Conservation (phyloP, 2,797 vertebrate genomes). For the Artibeus jamaicensis region DNA sequence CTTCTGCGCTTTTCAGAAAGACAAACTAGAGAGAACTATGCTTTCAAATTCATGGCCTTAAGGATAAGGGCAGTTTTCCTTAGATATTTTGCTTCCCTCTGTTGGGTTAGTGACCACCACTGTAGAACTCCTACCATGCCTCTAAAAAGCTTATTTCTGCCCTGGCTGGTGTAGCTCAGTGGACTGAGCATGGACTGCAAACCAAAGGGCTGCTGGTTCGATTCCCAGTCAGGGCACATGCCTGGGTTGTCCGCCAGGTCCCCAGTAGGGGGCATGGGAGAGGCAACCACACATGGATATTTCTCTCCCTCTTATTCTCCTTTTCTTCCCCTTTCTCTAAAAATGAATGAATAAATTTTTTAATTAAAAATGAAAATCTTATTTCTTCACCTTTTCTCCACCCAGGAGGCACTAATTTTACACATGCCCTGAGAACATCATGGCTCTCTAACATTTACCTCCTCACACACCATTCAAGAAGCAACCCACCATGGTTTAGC, state of each 20-base stretch:
- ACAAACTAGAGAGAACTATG: neutral
- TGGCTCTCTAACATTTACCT: rapidly evolving
- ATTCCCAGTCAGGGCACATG: too few species aligned
- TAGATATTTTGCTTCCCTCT: neutral
- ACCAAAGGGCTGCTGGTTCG: too few species aligned
- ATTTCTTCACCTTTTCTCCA: neutral
- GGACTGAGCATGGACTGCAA: too few species aligned
- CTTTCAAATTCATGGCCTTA: neutral
- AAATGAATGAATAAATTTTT: too few species aligned
- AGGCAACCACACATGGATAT: too few species aligned
- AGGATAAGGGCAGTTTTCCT: neutral
- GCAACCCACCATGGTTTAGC: too few species aligned
- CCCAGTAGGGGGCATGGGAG: too few species aligned
- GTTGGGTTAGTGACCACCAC: neutral
- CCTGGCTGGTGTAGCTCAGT: too few species aligned
- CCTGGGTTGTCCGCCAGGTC: too few species aligned
- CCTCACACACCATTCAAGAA: neutral
- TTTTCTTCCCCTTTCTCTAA: too few species aligned
- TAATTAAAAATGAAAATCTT: neutral
- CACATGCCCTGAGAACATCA: neutral
- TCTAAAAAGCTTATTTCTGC: too few species aligned
- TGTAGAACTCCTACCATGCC: rapidly evolving
- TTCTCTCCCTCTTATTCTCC: too few species aligned
- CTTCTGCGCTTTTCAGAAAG: neutral
- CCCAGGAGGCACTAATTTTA: neutral